Evolutionary conservation across 2,113 vertebrate species (phyloP).

Genomic region (Aspiorhynchus laticeps): DNA sequence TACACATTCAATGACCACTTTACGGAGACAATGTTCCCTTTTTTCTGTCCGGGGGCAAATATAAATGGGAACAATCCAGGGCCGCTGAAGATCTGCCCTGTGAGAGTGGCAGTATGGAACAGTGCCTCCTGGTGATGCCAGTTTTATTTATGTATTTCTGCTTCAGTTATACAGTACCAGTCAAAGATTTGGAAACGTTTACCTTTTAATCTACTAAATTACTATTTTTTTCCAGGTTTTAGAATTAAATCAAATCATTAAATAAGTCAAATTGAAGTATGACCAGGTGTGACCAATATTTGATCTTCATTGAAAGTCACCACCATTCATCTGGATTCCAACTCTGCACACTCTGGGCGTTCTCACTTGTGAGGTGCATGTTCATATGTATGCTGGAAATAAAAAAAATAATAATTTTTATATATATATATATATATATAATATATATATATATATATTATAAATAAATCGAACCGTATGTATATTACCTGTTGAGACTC

Average conservation of each 20-base stretch:
- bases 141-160: background rate
- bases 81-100: conserved; percentile 75
- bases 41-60: conserved; percentile 80
- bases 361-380: background rate
- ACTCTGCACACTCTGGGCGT: background rate
- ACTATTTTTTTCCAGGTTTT: background rate
- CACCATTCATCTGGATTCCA: background rate
- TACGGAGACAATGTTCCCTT: conserved; percentile 77
- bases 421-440: no score
- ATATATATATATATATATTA: no score
- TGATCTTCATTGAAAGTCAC: background rate
- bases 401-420: no score
- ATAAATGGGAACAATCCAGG: conserved; percentile 77
- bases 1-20: conserved; percentile 75
- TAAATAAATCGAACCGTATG: no score
- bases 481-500: background rate
- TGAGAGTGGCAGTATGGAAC: conserved; percentile 79
- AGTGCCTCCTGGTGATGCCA: conserved; percentile 73
- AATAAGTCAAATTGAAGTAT: background rate
- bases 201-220: background rate
- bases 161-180: background rate
- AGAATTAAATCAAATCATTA: background rate
- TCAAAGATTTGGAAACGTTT: background rate
- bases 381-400: no score
- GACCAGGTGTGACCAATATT: background rate